Percentiles rank a stretch among this genome's conserved stretches.
These are phyloP conservation scores for Acrocephalus kingi DNA, from an alignment of 2,113 vertebrate species.

Conservation along the genomic window DNA sequence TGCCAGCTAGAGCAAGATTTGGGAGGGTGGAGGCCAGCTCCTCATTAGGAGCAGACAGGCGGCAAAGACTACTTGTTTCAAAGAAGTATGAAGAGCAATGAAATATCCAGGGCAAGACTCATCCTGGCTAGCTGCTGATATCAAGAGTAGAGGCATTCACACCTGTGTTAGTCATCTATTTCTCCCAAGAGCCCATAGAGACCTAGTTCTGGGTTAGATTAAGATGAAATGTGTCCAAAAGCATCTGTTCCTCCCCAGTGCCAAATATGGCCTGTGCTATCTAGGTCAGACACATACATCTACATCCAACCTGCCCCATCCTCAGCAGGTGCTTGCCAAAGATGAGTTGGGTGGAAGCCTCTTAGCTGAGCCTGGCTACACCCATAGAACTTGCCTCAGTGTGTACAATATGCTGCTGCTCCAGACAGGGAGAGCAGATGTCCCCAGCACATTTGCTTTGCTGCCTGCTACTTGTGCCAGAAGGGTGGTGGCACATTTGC, in stretches of 20 bases:
- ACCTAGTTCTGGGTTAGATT: background rate
- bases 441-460: background rate
- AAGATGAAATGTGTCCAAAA: background rate
- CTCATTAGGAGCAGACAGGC: background rate
- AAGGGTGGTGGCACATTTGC: background rate
- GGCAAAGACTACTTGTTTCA: background rate
- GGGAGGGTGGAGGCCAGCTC: background rate
- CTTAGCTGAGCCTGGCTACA: background rate
- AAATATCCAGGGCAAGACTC: background rate
- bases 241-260: background rate
- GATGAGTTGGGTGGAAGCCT: background rate
- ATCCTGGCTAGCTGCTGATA: background rate
- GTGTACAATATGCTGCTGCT: background rate
- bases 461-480: background rate
- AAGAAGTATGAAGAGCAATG: background rate
- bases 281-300: background rate
- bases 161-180: background rate
- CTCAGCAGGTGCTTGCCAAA: background rate
- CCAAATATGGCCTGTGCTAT: background rate
- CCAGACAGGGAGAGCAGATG: background rate
- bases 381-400: background rate
- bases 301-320: background rate
- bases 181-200: background rate
- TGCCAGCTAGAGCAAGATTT: background rate
- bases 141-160: background rate